Percentiles rank a stretch among this genome's conserved stretches.
Conservation (phyloP, 2,113 vertebrate genomes). For the Uria aalge region DNA sequence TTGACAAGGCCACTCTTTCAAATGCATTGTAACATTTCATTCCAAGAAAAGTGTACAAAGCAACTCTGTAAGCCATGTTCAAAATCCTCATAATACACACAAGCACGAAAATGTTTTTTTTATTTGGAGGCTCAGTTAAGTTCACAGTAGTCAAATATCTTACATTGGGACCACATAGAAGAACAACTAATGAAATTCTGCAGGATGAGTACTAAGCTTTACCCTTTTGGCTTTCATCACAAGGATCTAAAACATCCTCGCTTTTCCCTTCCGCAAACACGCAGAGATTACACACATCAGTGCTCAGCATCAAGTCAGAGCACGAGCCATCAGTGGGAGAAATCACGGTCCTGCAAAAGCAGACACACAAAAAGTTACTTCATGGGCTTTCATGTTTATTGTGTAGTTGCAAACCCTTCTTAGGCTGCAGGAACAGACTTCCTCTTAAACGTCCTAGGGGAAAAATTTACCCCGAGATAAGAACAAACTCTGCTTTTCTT, state of each 20-base stretch:
- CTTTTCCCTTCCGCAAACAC: background rate
- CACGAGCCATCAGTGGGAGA: fast-evolving
- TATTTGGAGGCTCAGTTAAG: too few species aligned
- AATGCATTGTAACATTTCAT: background rate
- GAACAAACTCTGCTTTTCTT: background rate
- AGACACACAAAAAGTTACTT: background rate
- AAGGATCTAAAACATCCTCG: background rate
- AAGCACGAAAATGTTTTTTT: background rate
- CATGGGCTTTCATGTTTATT: background rate
- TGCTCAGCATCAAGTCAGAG: background rate
- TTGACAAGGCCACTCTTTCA: background rate
- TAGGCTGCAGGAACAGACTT: background rate
- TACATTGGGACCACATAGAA: fast-evolving
- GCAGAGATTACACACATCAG: background rate
- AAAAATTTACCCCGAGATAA: background rate
- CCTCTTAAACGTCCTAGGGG: background rate
- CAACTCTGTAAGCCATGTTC: fast-evolving
- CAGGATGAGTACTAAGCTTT: background rate
- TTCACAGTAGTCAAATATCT: fast-evolving
- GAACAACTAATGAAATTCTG: background rate
- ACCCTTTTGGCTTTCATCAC: background rate
- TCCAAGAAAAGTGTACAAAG: background rate
- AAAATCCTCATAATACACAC: background rate
- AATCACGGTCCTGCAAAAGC: background rate
- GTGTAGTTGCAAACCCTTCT: background rate